phyloP scores from a whole-genome alignment of 2,113 vertebrate genomes.

The Callospermophilus lateralis region DNA sequence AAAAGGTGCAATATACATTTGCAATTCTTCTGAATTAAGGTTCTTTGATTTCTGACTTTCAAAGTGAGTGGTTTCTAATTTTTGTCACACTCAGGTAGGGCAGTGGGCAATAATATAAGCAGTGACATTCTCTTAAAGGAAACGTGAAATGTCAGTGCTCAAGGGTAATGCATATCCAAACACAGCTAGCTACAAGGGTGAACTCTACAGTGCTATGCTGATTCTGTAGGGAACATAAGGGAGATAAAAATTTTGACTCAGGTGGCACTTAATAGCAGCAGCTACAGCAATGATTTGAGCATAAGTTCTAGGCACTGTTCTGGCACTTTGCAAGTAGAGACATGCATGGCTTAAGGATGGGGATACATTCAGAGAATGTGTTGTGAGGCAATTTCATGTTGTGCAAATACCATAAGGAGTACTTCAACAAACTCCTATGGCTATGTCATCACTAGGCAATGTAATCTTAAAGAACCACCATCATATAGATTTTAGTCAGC shows the following conservation, averaged over 20 bases:
- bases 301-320: background rate
- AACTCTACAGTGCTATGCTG: background rate
- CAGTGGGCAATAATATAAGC: background rate
- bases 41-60: conserved; percentile 5
- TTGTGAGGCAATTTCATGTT: background rate
- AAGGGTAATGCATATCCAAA: background rate
- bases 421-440: background rate
- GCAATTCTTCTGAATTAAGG: background rate
- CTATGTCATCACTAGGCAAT: background rate
- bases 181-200: no score
- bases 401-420: background rate
- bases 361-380: background rate
- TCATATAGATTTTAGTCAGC: background rate
- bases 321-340: background rate
- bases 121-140: background rate
- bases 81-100: background rate
- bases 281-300: background rate
- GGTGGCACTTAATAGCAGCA: background rate
- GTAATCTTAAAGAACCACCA: background rate
- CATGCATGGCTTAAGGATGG: background rate
- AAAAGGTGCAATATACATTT: background rate
- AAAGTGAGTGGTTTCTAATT: conserved; percentile 1
- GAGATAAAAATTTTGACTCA: background rate
- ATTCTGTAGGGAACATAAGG: background rate
- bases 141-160: background rate